Percentiles rank a stretch among this genome's conserved stretches.
Conservation (phyloP, 53 echinoderm and acorn worm species). For the Paracentrotus lividus region DNA sequence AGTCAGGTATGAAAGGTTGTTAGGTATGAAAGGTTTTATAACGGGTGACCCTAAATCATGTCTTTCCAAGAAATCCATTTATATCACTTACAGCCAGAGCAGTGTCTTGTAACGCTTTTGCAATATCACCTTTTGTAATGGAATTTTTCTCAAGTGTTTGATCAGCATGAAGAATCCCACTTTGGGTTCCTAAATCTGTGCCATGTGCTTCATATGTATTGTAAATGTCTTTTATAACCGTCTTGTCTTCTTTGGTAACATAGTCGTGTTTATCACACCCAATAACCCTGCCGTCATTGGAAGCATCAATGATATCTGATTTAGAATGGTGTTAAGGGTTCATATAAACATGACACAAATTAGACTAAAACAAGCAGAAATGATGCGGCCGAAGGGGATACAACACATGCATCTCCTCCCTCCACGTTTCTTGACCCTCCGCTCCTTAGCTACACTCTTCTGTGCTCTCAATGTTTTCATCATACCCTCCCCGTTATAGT, state of each 20-base stretch:
- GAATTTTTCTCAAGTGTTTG: neutral
- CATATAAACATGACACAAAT: neutral
- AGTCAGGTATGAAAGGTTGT: too few relatives aligned
- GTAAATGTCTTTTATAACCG: neutral
- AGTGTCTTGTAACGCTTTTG: neutral
- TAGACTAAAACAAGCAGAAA: neutral
- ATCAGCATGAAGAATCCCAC: neutral
- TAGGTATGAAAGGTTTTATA: too few relatives aligned
- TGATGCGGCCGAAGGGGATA: too few relatives aligned
- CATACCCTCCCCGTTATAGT: too few relatives aligned
- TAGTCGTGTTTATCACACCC: neutral
- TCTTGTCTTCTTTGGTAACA: neutral
- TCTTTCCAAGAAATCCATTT: neutral
- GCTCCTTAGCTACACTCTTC: too few relatives aligned
- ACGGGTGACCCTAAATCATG: neutral
- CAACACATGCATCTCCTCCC: too few relatives aligned
- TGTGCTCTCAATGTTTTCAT: too few relatives aligned
- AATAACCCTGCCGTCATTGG: neutral
- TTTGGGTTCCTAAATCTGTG: neutral
- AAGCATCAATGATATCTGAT: constrained; percentile 12
- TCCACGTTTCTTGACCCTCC: too few relatives aligned
- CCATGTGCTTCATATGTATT: neutral
- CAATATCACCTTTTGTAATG: neutral
- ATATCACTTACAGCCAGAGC: neutral
- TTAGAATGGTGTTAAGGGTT: neutral